These are phyloP conservation scores for Catocala nupta DNA, from an alignment of 2,888 invertebrate species.

Conservation along the genomic window DNA sequence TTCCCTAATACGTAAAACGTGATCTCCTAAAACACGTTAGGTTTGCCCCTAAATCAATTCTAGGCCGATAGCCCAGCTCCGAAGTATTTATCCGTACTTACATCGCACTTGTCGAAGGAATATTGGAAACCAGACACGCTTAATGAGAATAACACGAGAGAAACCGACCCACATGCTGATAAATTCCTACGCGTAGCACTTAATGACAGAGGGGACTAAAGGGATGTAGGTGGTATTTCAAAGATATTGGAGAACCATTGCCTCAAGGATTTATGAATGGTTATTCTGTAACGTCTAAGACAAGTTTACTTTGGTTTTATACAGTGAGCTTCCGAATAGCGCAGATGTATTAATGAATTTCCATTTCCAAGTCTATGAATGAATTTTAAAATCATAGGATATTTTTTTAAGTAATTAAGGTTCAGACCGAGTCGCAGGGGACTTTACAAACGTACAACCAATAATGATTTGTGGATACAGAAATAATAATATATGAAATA, in stretches of 20 bases:
- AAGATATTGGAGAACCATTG: slow-evolving; percentile 16
- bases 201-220: slow-evolving; percentile 42
- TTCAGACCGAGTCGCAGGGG: no score
- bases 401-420: no score
- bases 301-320: background rate
- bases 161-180: slow-evolving; percentile 34
- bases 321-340: background rate
- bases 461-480: no score
- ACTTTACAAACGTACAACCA: no score
- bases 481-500: no score
- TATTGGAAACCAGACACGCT: slow-evolving; percentile 44
- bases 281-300: slow-evolving; percentile 1
- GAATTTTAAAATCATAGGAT: no score
- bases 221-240: slow-evolving; percentile 23
- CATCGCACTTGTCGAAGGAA: slow-evolving; percentile 16
- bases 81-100: slow-evolving; percentile 15
- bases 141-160: slow-evolving; percentile 51
- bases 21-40: background rate
- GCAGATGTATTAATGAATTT: no score
- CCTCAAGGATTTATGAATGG: slow-evolving; percentile 1
- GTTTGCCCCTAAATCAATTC: background rate
- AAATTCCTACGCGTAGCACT: slow-evolving; percentile 46
- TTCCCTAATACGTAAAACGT: background rate
- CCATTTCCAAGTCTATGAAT: no score
- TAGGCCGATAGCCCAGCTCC: background rate